These are phyloP conservation scores for Atopsyche davidsoni DNA, from an alignment of 1,140 invertebrate species.

Conservation along the genomic window DNA sequence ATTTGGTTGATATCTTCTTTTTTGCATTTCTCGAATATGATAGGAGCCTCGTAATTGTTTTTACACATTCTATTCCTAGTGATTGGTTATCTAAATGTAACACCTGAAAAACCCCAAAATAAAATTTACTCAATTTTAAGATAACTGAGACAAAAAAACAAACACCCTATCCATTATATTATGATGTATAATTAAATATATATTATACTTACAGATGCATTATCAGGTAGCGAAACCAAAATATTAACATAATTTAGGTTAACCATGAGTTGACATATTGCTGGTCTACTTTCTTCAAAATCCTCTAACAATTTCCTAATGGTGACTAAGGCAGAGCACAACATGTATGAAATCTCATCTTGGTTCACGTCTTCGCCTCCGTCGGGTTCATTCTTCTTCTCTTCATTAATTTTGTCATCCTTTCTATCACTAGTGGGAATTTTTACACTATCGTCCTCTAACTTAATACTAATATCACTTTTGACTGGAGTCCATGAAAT, in stretches of 20 bases:
- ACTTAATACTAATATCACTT: constrained; percentile 28
- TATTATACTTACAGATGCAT: constrained; percentile 23
- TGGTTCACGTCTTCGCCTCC: constrained; percentile 2
- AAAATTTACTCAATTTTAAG: too few relatives aligned
- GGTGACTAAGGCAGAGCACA: constrained; percentile 26
- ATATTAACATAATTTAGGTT: constrained; percentile 28
- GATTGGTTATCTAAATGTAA: constrained; percentile 29
- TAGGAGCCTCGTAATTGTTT: constrained; percentile 29
- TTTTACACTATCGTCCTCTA: constrained; percentile 19
- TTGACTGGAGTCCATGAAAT: constrained; percentile 21
- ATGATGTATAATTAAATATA: not conserved
- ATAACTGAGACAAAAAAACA: too few relatives aligned
- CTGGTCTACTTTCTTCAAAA: constrained; percentile 28
- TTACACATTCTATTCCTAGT: constrained; percentile 33
- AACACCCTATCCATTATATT: too few relatives aligned
- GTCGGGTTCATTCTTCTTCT: constrained; percentile 9
- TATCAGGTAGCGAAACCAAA: constrained; percentile 26
- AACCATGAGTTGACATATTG: constrained; percentile 29
- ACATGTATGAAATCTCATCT: constrained; percentile 27
- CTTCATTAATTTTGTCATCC: constrained; percentile 10
- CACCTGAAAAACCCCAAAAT: too few relatives aligned
- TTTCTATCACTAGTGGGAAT: constrained; percentile 12
- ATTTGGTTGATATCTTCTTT: constrained; percentile 17
- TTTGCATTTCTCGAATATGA: constrained; percentile 19
- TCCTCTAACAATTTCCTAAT: constrained; percentile 27